A percentile compares a stretch with the other conserved stretches of the same genome.
These are phyloP conservation scores for Polypedilum vanderplanki DNA, from an alignment of 1,140 invertebrate genomes.

Conservation along the genomic window DNA sequence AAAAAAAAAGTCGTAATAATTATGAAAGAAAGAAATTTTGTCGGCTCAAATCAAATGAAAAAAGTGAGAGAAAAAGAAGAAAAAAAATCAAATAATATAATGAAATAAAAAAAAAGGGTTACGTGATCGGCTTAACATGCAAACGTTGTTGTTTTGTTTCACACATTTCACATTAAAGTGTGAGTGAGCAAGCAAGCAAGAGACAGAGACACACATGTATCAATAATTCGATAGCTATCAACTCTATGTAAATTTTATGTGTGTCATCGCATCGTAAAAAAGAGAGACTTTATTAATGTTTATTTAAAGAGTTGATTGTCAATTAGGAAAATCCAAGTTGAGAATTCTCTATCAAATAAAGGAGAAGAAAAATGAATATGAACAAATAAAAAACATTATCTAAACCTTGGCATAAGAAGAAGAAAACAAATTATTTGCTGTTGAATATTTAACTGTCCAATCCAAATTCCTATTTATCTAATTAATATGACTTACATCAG, in stretches of 20 bases:
- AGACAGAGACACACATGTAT: neutral
- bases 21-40: constrained; percentile 19
- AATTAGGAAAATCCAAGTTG: neutral
- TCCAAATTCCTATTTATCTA: constrained; percentile 7
- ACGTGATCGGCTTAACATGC: constrained; percentile 2
- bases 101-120: neutral
- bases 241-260: neutral
- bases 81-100: neutral
- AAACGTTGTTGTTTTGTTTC: constrained; percentile 3
- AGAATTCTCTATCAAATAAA: neutral
- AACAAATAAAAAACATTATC: no score
- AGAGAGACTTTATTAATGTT: no score
- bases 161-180: neutral
- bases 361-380: neutral
- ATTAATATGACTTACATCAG: constrained; percentile 19
- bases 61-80: no score
- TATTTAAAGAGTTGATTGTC: neutral
- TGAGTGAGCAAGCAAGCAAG: no score
- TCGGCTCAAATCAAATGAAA: constrained; percentile 5
- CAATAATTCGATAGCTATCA: neutral
- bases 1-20: neutral
- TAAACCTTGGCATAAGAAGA: neutral
- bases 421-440: neutral
- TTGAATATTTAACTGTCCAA: neutral
- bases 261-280: neutral